phyloP scores from a whole-genome alignment of 2,113 vertebrate species.

The Ramphastos sulfuratus region DNA sequence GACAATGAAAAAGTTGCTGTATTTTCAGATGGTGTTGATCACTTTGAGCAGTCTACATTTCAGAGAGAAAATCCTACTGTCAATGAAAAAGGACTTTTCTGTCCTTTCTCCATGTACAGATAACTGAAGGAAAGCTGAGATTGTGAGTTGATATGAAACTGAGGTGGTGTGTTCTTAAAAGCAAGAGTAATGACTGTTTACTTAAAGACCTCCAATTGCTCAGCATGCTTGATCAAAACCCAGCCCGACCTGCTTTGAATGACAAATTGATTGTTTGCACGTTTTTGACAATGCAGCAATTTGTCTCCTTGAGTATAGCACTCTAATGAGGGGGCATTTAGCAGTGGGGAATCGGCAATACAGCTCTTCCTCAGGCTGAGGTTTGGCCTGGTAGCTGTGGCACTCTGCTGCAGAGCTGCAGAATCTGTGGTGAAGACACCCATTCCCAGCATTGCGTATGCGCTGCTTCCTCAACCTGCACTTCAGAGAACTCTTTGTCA shows the following conservation, averaged over 20 bases:
- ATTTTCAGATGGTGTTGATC: neutral
- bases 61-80: neutral
- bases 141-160: neutral
- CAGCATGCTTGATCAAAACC: constrained; percentile 1
- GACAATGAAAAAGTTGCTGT: neutral
- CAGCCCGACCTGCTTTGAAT: neutral
- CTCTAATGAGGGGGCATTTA: neutral
- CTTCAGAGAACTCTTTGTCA: neutral
- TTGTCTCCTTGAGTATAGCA: neutral
- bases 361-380: neutral
- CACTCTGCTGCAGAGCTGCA: neutral
- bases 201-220: constrained; percentile 13
- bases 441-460: neutral
- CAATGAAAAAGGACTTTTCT: neutral
- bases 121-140: neutral
- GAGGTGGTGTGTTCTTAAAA: neutral
- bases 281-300: neutral
- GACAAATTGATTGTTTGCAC: constrained; percentile 15
- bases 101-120: neutral
- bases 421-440: neutral
- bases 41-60: neutral
- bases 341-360: neutral
- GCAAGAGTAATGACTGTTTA: neutral
- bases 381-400: neutral
- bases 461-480: neutral